Conservation (phyloP, 2,797 vertebrate genomes). For the Leptoclinus maculatus region DNA sequence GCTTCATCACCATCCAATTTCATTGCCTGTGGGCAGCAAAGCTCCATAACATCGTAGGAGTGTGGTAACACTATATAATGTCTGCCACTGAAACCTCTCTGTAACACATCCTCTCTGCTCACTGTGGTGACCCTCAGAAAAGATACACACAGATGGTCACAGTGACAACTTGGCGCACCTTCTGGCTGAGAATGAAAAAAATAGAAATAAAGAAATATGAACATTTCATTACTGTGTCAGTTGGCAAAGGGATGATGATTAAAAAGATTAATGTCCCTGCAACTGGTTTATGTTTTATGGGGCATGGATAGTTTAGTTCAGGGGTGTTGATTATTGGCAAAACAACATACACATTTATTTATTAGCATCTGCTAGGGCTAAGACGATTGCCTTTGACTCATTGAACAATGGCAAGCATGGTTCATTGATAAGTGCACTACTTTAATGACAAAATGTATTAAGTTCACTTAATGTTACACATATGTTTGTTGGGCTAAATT, state of each 20-base stretch:
- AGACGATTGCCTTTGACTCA: slow-evolving; percentile 46
- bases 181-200: slow-evolving; percentile 42
- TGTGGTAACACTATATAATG: slow-evolving; percentile 23
- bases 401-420: slow-evolving; percentile 42
- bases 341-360: slow-evolving; percentile 54
- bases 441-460: slow-evolving; percentile 31
- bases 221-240: slow-evolving; percentile 68
- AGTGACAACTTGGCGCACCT: slow-evolving; percentile 70
- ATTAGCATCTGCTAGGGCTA: slow-evolving; percentile 57
- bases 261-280: slow-evolving; percentile 64
- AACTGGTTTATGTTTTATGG: slow-evolving; percentile 70
- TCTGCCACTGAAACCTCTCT: slow-evolving; percentile 40
- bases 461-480: slow-evolving; percentile 15
- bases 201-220: slow-evolving; percentile 47
- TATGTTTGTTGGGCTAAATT: slow-evolving; percentile 12
- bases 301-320: slow-evolving; percentile 63
- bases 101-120: slow-evolving; percentile 49
- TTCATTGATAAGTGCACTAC: slow-evolving; percentile 38
- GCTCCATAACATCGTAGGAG: slow-evolving; percentile 23
- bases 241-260: slow-evolving; percentile 66
- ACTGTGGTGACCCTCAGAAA: slow-evolving; percentile 56
- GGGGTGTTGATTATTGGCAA: slow-evolving; percentile 69
- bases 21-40: slow-evolving; percentile 1
- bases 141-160: slow-evolving; percentile 71
- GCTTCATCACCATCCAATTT: neutral